Conservation (phyloP, 92 coral and sea anemone species). For the Actinernus sp. region DNA sequence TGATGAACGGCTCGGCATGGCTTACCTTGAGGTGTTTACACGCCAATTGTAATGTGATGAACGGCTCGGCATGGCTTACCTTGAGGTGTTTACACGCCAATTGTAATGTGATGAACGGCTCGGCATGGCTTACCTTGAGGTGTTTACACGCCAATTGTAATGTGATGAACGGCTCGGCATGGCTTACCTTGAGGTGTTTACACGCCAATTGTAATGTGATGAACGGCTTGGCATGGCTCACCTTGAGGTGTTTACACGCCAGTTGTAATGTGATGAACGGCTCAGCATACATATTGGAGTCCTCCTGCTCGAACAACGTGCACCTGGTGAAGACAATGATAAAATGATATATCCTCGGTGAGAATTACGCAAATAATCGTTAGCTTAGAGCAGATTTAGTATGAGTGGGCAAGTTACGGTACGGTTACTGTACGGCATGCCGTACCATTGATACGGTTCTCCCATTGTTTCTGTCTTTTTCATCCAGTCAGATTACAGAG, state of each 20-base stretch:
- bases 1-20: background rate
- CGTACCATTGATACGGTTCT: too few species aligned
- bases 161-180: background rate
- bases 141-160: background rate
- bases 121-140: background rate
- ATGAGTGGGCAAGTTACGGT: too few species aligned
- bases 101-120: background rate
- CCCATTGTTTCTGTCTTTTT: too few species aligned
- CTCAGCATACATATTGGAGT: constrained; percentile 69
- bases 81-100: background rate
- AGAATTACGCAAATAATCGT: too few species aligned
- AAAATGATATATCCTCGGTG: too few species aligned
- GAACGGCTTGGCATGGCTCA: background rate
- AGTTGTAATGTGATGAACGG: constrained; percentile 54
- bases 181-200: background rate
- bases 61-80: background rate
- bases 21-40: background rate
- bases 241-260: constrained; percentile 63
- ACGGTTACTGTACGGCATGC: too few species aligned
- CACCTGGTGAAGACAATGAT: too few species aligned
- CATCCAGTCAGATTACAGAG: too few species aligned
- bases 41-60: background rate
- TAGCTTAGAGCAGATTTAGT: too few species aligned
- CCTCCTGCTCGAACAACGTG: constrained; percentile 77
- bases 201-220: background rate